A percentile compares a stretch with the other conserved stretches of the same genome.
These are phyloP conservation scores for Malurus melanocephalus DNA, from an alignment of 2,113 vertebrate genomes.

Conservation along the genomic window DNA sequence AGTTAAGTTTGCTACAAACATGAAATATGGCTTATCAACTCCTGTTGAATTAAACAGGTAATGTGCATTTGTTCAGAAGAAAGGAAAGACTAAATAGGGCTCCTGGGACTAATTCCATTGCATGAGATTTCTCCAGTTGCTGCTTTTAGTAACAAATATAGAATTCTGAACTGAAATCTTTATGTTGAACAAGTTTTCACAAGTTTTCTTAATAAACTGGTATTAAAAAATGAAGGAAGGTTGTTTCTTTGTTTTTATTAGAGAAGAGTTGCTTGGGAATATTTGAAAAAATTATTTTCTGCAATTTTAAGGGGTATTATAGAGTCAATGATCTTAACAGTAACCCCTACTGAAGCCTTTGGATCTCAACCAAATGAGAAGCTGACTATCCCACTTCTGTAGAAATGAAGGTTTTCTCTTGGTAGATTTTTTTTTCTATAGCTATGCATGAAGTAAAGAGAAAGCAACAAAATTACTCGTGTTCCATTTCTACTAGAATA, in stretches of 20 bases:
- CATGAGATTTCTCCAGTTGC: background rate
- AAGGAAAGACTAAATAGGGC: background rate
- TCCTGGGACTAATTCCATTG: background rate
- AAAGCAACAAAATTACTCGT: background rate
- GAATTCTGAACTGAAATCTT: background rate
- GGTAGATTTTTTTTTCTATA: background rate
- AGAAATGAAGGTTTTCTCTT: background rate
- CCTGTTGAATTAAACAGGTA: background rate
- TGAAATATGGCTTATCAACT: background rate
- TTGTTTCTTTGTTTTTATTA: background rate
- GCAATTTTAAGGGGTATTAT: background rate
- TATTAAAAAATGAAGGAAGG: background rate
- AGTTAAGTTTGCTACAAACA: background rate
- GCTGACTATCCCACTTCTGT: background rate
- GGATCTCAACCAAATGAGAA: background rate
- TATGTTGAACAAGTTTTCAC: background rate
- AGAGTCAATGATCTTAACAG: background rate
- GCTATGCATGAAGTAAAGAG: background rate
- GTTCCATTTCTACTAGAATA: background rate
- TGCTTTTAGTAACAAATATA: background rate
- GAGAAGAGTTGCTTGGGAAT: background rate
- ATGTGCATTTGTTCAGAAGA: background rate
- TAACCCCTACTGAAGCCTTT: background rate
- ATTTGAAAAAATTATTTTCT: background rate
- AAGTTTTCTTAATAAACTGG: background rate